Evolutionary conservation across 2,888 invertebrate species (phyloP).

Genomic region (Acanthosepion esculentum): DNA sequence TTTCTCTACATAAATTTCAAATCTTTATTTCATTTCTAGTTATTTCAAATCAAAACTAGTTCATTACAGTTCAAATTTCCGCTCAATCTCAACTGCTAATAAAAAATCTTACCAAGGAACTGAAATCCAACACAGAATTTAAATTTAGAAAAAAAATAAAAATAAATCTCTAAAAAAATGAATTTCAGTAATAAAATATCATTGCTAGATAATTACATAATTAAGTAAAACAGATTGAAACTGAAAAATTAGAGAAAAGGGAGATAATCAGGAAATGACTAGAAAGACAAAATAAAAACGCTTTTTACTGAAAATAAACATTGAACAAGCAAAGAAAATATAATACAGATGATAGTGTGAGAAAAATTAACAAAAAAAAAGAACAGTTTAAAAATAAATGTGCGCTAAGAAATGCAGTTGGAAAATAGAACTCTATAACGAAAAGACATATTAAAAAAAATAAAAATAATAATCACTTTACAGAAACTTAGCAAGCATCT

Average conservation of each 20-base stretch:
- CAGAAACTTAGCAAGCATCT: too few species aligned
- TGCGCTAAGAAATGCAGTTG: too few species aligned
- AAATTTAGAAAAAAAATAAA: background rate
- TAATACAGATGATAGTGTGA: background rate
- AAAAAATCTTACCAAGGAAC: background rate
- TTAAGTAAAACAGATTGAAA: background rate
- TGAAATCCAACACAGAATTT: background rate
- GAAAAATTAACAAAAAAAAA: background rate
- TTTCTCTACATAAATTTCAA: background rate
- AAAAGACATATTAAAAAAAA: too few species aligned
- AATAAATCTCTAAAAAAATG: background rate
- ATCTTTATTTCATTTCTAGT: constrained; percentile 11
- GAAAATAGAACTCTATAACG: too few species aligned
- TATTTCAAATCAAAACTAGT: background rate
- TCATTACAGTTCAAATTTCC: constrained; percentile 21
- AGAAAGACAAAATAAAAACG: background rate
- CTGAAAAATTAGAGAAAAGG: background rate
- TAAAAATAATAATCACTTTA: too few species aligned
- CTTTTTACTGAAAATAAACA: background rate
- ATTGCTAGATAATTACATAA: background rate
- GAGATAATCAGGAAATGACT: background rate
- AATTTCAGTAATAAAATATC: constrained; percentile 2
- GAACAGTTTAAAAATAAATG: background rate
- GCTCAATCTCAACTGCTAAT: background rate
- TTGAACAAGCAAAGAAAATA: background rate